Evolutionary conservation across 1,140 invertebrate species (phyloP).

Genomic region (Caenorhabditis remanei): DNA sequence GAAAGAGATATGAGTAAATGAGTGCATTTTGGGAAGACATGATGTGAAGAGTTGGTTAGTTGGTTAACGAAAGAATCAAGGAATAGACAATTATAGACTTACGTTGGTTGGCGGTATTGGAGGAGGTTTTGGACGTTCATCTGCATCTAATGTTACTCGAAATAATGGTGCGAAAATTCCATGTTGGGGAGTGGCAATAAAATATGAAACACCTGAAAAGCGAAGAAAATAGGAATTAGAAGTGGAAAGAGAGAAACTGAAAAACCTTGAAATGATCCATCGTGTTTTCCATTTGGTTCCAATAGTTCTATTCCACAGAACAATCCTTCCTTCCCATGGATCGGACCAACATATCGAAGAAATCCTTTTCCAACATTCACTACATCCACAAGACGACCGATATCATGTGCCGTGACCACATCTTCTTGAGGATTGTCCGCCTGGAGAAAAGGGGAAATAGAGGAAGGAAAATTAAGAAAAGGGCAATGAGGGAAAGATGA

Average conservation of each 20-base stretch:
- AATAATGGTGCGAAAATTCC: conserved; percentile 73
- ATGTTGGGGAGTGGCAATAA: conserved; percentile 66
- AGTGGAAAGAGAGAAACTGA: neutral
- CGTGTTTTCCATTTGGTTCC: conserved; percentile 71
- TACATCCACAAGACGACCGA: conserved; percentile 58
- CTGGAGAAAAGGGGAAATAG: conserved; percentile 33
- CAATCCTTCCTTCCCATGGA: conserved; percentile 71
- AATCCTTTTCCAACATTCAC: conserved; percentile 61
- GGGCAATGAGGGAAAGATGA: neutral
- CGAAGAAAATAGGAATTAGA: neutral
- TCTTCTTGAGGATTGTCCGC: conserved; percentile 57
- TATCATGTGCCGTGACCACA: conserved; percentile 59
- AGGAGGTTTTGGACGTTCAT: conserved; percentile 30
- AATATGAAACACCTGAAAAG: conserved; percentile 70
- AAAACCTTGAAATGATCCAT: conserved; percentile 72
- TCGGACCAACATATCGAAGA: conserved; percentile 70
- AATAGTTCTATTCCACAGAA: conserved; percentile 74
- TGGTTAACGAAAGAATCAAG: neutral
- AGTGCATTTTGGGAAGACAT: conserved; percentile 2
- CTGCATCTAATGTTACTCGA: conserved; percentile 70
- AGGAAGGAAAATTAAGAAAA: neutral
- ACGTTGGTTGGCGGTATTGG: conserved; percentile 36
- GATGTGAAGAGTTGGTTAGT: neutral
- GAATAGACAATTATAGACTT: conserved; percentile 34
- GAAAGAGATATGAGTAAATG: neutral